A percentile compares a stretch with the other conserved stretches of the same genome.
Evolutionary conservation across 2,888 invertebrate species (phyloP).

Genomic region (Pyrrhia umbra): DNA sequence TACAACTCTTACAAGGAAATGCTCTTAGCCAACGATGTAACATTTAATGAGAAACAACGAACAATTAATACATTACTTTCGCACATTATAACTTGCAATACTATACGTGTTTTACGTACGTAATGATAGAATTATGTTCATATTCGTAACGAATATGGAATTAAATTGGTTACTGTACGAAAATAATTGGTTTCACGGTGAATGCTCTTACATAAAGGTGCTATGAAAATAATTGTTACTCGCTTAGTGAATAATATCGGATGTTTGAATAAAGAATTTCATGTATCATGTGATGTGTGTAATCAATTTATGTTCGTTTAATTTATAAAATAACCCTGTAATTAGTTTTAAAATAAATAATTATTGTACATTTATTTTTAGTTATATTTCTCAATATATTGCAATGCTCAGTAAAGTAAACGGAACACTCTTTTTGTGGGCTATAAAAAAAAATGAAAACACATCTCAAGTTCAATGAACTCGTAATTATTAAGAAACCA

Average conservation of each 20-base stretch:
- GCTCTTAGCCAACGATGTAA: slow-evolving; percentile 16
- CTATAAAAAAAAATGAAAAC: background rate
- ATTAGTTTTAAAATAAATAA: too few relatives aligned
- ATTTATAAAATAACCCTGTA: too few relatives aligned
- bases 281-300: too few relatives aligned
- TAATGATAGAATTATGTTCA: slow-evolving; percentile 31
- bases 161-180: slow-evolving; percentile 21
- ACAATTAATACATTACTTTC: slow-evolving; percentile 26
- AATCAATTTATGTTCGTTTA: too few relatives aligned
- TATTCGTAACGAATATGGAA: slow-evolving; percentile 23
- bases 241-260: background rate
- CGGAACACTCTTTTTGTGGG: too few relatives aligned
- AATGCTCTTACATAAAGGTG: slow-evolving; percentile 12
- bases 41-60: slow-evolving; percentile 2
- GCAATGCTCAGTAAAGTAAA: too few relatives aligned
- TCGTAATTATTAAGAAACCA: background rate
- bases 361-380: too few relatives aligned
- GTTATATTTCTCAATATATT: too few relatives aligned
- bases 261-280: background rate
- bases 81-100: slow-evolving; percentile 1
- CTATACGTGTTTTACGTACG: slow-evolving; percentile 26
- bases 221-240: slow-evolving; percentile 5
- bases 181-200: slow-evolving; percentile 9
- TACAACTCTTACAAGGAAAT: slow-evolving; percentile 30
- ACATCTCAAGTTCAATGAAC: background rate